Evolutionary conservation across 2,797 vertebrate species (phyloP), one percentile per base, ranked within the genome.

Genomic region (Sebastes nivosus): DNA sequence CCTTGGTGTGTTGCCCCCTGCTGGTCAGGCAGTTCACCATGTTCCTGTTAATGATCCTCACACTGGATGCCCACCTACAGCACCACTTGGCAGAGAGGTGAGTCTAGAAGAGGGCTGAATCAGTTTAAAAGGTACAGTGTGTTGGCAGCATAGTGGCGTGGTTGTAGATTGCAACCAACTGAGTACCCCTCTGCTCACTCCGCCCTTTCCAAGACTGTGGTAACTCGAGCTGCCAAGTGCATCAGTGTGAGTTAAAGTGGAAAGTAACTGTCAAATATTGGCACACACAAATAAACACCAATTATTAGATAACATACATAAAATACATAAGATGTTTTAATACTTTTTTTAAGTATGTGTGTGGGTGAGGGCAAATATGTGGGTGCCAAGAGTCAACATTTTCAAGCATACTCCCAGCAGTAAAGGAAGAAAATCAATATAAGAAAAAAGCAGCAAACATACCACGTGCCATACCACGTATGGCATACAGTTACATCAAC

Each of bases 11-110:
- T 64, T 94, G 93, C 80, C 96, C 96, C 6, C 77, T 97, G 74
- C 89, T 97, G 85, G 92, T 96, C 72, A 94, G 92, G 29, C 96
- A 97, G 89, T 96, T 97, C 81, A 96, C 94, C 20, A 91, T 96
- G 88, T 94, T 94, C 73, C 93, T 97, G 79, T 66, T 96, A 50
- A 89, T 97, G 78, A 90, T 96, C 64, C 93, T 97, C 5, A 94
- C 93, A 3, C 75, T 97, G 82, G 95, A 96, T 7, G 34, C 67
- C 42, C 95, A 97, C 82, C 92, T 97, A 42, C 94, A 93, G 63
- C 85, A 91, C 72, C 86, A 80, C 29, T 75, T 96, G 34, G 92
- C 91, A 54, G 88, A 88, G 79, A 95, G 95, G 96, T 95, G 87
- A 94, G 94, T 79, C 3, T 11, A 3, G 8, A 52, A 20, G 50